phyloP scores from a whole-genome alignment of 2,113 vertebrate species.

The Campylorhamphus procurvoides region DNA sequence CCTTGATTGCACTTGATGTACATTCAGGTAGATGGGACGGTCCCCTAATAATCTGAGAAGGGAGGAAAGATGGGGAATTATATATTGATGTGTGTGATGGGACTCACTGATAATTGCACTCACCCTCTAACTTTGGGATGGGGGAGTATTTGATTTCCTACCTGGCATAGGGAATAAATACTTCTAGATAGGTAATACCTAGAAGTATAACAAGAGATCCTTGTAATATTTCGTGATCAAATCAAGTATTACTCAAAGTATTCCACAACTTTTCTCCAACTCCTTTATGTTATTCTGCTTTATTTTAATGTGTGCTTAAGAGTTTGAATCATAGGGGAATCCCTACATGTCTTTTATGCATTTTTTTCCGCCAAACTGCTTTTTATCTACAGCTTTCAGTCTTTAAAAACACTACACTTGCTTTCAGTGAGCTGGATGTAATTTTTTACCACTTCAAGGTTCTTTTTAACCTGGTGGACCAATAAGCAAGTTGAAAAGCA shows the following conservation, averaged over 20 bases:
- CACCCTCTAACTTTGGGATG: background rate
- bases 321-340: background rate
- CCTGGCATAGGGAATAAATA: rapidly evolving
- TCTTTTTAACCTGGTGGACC: background rate
- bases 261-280: background rate
- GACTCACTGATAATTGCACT: background rate
- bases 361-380: background rate
- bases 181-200: background rate
- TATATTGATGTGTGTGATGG: rapidly evolving
- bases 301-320: background rate
- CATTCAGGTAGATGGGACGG: background rate
- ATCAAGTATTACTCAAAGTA: background rate
- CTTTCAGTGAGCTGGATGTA: background rate
- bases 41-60: background rate
- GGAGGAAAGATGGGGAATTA: background rate
- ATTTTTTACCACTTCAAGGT: background rate
- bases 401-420: background rate
- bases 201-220: background rate
- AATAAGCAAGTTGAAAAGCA: background rate
- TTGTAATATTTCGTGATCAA: background rate
- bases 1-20: background rate
- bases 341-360: rapidly evolving
- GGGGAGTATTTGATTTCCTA: background rate
- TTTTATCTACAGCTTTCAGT: background rate
- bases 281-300: background rate